Evolutionary conservation across 2,888 invertebrate species (phyloP).

Genomic region (Stenchaetothrips biformis): DNA sequence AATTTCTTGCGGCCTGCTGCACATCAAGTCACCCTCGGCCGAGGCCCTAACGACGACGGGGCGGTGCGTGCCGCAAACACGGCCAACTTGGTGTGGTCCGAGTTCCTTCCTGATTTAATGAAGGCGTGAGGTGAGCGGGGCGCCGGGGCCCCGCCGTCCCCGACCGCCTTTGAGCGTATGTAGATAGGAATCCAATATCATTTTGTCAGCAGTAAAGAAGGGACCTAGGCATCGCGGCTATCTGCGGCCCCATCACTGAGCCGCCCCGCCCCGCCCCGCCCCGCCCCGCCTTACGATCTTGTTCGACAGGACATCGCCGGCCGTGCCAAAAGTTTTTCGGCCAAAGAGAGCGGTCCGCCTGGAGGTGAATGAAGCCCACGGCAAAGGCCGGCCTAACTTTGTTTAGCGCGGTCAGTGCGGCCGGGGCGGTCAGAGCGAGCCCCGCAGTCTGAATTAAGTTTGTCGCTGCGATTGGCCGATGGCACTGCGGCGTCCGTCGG

Average conservation of each 20-base stretch:
- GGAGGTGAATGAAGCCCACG: background rate
- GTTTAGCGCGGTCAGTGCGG: no score
- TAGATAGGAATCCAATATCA: conserved; percentile 25
- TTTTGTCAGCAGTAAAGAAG: conserved; percentile 25
- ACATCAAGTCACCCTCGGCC: no score
- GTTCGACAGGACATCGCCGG: background rate
- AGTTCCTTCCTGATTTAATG: no score
- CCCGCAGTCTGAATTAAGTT: background rate
- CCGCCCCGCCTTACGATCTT: background rate
- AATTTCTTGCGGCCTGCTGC: no score
- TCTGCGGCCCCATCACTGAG: background rate
- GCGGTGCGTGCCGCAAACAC: no score
- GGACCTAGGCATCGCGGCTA: background rate
- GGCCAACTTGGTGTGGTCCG: no score
- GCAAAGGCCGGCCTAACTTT: background rate
- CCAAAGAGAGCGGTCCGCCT: background rate
- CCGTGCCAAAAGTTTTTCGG: background rate
- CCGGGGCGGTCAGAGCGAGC: no score
- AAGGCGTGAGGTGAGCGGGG: background rate
- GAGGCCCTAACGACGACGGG: no score
- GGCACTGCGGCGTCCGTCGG: background rate
- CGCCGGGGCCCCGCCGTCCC: background rate
- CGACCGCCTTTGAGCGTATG: background rate
- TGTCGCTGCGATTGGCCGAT: background rate
- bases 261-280: no score